Evolutionary conservation across 2,113 vertebrate genomes (phyloP).

Genomic region (Eidolon helvum): DNA sequence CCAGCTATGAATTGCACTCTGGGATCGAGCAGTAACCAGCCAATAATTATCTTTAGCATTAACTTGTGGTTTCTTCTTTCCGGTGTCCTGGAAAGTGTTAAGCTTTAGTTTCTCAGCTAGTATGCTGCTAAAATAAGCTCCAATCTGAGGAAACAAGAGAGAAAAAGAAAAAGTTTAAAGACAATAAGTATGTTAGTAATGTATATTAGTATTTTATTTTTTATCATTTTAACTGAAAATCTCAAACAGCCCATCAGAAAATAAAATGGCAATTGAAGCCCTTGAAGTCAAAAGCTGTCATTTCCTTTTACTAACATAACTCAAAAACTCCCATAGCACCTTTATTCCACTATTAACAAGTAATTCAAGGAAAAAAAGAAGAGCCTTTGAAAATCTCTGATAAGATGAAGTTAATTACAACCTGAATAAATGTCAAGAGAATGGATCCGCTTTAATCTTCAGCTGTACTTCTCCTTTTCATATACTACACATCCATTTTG

Average conservation of each 20-base stretch:
- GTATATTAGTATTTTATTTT: not conserved
- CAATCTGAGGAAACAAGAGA: slow-evolving; percentile 76
- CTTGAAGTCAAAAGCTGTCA: not conserved
- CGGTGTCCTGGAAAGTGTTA: slow-evolving; percentile 88
- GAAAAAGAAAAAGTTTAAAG: not conserved
- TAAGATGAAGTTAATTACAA: slow-evolving; percentile 20
- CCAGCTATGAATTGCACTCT: slow-evolving; percentile 87
- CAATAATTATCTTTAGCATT: slow-evolving; percentile 89
- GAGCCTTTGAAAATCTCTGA: not conserved
- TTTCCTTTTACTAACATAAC: not conserved
- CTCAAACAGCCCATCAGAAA: not conserved
- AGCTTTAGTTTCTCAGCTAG: slow-evolving; percentile 87
- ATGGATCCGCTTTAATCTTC: not conserved
- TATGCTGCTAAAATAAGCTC: slow-evolving; percentile 88
- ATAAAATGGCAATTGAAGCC: not conserved
- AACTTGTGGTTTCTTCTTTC: slow-evolving; percentile 87
- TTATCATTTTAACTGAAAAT: not conserved
- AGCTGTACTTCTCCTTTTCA: not conserved
- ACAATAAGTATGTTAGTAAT: not conserved
- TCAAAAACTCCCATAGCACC: not conserved
- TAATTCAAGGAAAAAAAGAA: not conserved
- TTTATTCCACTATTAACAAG: not conserved
- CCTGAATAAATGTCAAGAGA: not conserved
- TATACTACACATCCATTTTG: not conserved
- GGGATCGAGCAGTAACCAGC: slow-evolving; percentile 86